phyloP scores from a whole-genome alignment of 2,113 vertebrate genomes.

The Oncorhynchus keta region DNA sequence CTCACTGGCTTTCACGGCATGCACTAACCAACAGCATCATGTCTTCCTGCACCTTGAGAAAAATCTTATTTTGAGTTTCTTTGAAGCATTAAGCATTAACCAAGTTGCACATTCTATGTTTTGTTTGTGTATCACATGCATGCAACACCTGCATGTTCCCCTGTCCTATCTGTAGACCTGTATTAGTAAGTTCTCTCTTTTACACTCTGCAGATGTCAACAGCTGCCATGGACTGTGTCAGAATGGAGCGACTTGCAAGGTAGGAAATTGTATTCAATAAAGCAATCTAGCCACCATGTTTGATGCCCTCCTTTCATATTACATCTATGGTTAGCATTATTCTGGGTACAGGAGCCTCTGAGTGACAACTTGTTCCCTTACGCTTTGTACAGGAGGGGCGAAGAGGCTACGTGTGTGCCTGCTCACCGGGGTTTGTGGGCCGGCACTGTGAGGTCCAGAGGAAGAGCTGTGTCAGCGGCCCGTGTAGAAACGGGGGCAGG shows the following conservation, averaged over 20 bases:
- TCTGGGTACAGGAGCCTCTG: not conserved
- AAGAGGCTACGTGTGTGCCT: conserved; percentile 83
- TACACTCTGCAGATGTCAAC: conserved; percentile 75
- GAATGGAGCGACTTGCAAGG: conserved; percentile 90
- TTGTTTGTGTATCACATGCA: conserved; percentile 23
- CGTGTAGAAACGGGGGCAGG: conserved; percentile 80
- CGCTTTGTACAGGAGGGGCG: conserved; percentile 69
- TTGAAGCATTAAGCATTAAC: not conserved
- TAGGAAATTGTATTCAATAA: conserved; percentile 48
- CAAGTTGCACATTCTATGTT: not conserved
- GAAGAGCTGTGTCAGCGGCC: conserved; percentile 79
- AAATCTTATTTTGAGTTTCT: not conserved
- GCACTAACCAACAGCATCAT: not conserved
- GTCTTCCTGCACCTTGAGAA: not conserved
- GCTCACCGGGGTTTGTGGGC: conserved; percentile 81
- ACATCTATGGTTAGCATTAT: not conserved
- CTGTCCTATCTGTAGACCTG: not conserved
- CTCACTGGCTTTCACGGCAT: not conserved
- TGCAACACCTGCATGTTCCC: not conserved
- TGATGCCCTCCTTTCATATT: not conserved
- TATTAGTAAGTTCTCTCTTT: not conserved
- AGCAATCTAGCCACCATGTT: not conserved
- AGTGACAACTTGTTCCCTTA: not conserved
- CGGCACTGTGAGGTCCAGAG: conserved; percentile 84
- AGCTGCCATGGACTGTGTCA: conserved; percentile 90